Evolutionary conservation across 2,113 vertebrate genomes (phyloP).

Genomic region (Plotosus lineatus): DNA sequence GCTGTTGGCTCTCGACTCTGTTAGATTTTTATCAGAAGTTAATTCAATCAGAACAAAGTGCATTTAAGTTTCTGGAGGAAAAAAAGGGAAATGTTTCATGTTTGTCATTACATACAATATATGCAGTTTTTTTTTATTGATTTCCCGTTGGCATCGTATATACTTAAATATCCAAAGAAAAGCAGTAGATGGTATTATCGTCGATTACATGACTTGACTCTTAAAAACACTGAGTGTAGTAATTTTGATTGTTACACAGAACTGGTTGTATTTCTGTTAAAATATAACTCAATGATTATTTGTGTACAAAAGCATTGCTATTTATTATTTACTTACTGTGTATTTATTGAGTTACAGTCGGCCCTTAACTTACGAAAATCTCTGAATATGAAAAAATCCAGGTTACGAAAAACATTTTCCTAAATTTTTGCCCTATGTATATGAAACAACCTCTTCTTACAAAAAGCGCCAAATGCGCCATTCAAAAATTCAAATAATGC

Average conservation of each 20-base stretch:
- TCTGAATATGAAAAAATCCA: no score
- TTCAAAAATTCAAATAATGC: no score
- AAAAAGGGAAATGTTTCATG: conserved; percentile 50
- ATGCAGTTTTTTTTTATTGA: neutral
- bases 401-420: no score
- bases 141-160: neutral
- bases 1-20: conserved; percentile 73
- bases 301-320: neutral
- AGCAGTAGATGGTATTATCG: neutral
- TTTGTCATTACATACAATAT: conserved; percentile 54
- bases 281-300: neutral
- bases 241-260: neutral
- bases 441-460: no score
- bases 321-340: no score
- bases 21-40: conserved; percentile 75
- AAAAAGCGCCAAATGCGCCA: no score
- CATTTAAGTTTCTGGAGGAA: conserved; percentile 55
- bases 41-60: conserved; percentile 79
- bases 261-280: neutral
- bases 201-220: neutral
- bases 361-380: no score
- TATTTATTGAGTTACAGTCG: no score
- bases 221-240: neutral
- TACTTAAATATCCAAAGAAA: neutral
- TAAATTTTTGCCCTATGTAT: no score